Conservation (phyloP, 1,140 invertebrate genomes). For the Harpegnathos saltator region DNA sequence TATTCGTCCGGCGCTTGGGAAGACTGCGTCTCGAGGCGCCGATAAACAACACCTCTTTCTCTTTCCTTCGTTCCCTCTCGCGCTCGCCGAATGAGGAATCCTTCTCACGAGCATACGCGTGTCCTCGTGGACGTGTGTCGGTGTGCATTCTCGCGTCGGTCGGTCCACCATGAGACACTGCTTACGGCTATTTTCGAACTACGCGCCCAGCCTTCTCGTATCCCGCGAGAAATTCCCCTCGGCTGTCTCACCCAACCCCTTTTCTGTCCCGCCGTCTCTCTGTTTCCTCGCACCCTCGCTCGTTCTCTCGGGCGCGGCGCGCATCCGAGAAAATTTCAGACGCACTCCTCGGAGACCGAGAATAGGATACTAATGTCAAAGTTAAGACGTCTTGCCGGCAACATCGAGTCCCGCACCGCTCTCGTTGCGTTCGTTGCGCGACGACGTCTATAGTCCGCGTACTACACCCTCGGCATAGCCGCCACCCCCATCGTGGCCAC, state of each 20-base stretch:
- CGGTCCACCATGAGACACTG: background rate
- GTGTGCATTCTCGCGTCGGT: no score
- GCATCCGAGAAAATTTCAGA: constrained; percentile 43
- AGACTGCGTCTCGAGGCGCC: no score
- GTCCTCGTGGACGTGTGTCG: no score
- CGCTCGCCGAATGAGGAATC: no score
- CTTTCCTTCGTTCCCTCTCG: no score
- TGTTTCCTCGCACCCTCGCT: background rate
- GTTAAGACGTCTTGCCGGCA: constrained; percentile 27
- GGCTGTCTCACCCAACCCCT: background rate
- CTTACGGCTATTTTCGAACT: constrained; percentile 48
- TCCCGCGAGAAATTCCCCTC: constrained; percentile 20
- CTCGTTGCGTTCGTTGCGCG: background rate
- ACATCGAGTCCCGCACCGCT: constrained; percentile 4
- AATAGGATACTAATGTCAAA: constrained; percentile 53
- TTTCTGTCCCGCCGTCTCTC: background rate
- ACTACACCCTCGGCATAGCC: no score
- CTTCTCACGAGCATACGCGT: no score
- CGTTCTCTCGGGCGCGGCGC: background rate
- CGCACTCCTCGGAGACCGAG: constrained; percentile 18
- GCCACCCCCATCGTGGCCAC: no score
- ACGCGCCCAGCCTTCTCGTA: background rate
- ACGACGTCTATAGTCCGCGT: background rate
- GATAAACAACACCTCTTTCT: no score
- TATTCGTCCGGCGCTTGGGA: no score